These are phyloP conservation scores for Cryptocephalus primarius DNA, from an alignment of 2,888 invertebrate genomes.

Conservation along the genomic window DNA sequence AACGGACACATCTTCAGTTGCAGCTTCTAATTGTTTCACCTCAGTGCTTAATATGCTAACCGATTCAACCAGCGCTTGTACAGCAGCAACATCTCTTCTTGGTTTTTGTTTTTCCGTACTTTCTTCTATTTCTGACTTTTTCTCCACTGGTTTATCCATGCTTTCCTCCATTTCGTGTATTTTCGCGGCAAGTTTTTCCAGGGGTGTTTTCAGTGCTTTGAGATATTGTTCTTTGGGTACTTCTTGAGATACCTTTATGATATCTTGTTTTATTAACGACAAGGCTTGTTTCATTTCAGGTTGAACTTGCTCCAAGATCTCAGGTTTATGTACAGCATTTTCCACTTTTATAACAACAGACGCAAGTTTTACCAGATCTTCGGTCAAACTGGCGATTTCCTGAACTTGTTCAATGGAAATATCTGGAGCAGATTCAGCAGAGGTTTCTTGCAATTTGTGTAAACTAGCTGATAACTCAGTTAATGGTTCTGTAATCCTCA, in stretches of 20 bases:
- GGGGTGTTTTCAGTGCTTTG: slow-evolving; percentile 1
- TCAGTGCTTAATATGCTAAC: too few species aligned
- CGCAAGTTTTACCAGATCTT: slow-evolving; percentile 8
- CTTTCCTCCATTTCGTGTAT: slow-evolving; percentile 7
- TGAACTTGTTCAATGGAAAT: slow-evolving; percentile 4
- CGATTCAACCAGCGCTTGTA: too few species aligned
- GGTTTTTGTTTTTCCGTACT: too few species aligned
- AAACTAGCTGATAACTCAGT: slow-evolving; percentile 5
- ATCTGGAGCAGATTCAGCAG: not conserved
- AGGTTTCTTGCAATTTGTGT: slow-evolving; percentile 2
- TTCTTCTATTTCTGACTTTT: slow-evolving; percentile 2
- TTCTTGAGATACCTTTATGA: not conserved
- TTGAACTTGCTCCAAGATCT: slow-evolving; percentile 3
- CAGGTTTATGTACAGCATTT: slow-evolving; percentile 7
- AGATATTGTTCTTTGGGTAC: not conserved
- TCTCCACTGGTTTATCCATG: not conserved
- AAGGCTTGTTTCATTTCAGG: slow-evolving; percentile 9
- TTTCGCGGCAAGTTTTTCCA: slow-evolving; percentile 1
- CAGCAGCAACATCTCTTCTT: too few species aligned
- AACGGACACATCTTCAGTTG: not conserved
- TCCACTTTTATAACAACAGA: slow-evolving; percentile 5
- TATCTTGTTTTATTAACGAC: not conserved
- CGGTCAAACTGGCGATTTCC: slow-evolving; percentile 6
- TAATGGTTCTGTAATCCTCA: slow-evolving; percentile 8
- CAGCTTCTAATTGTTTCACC: slow-evolving; percentile 5